Conservation (phyloP, 1,140 invertebrate genomes). For the Mizuhopecten yessoensis region DNA sequence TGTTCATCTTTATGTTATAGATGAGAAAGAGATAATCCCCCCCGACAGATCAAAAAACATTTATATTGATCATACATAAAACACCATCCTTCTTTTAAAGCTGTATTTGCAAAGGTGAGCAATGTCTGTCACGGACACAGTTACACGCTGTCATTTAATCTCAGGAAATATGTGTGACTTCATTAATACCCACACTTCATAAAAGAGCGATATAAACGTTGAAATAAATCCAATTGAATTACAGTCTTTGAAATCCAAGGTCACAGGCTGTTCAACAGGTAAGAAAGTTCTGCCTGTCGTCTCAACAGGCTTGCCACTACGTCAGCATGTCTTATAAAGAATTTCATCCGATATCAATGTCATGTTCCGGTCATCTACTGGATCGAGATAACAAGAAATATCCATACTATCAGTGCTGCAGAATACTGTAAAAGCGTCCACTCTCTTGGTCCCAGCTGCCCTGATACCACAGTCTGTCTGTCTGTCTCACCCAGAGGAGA, state of each 20-base stretch:
- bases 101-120: background rate
- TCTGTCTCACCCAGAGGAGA: background rate
- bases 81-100: slow-evolving; percentile 10
- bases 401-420: background rate
- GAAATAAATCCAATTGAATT: background rate
- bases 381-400: background rate
- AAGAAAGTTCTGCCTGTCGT: background rate
- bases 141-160: no score
- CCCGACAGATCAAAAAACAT: background rate
- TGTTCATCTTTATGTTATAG: background rate
- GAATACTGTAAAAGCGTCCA: slow-evolving; percentile 23
- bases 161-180: background rate
- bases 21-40: no score
- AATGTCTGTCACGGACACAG: background rate
- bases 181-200: background rate
- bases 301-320: background rate
- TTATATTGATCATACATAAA: background rate
- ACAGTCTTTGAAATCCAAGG: background rate
- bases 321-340: background rate
- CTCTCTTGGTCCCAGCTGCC: slow-evolving; percentile 12
- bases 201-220: background rate
- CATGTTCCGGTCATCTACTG: background rate
- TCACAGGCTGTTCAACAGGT: background rate
- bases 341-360: background rate
- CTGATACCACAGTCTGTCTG: background rate